Base-by-base conservation (phyloP, 2,888 invertebrate genomes). In the Drosophila recens region DNA sequence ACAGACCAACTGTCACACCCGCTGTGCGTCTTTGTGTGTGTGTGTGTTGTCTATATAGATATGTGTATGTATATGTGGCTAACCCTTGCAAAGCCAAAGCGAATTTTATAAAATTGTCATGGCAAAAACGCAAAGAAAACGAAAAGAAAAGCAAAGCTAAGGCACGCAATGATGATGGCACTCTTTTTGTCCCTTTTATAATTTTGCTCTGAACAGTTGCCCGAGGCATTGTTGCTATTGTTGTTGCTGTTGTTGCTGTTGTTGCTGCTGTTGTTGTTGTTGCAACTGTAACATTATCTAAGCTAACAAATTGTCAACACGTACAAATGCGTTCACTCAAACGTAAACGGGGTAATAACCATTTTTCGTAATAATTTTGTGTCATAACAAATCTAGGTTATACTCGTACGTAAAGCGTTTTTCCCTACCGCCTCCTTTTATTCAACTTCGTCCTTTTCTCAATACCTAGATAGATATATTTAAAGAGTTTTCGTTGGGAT, bases 291-390 rank as follows among this genome's bases (percentile, higher is more conserved):
- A 75, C 86, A 88, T 89, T 89, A 89, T 89, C 86, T 85, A 80
- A 90, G 83, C 80, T 82, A 90, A 89, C 88, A 91, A 91, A 91
- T 91, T 90, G 87, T 90, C 90, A 90, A 89, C 91, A 91, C 91
- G 91, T 91, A 90, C 90, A 83, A 90, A 90, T 90, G 86, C 90
- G 89, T 90, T 91, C 90, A 90, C 83, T 91, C 90, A 91, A 90
- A 91, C 85, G 85, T 90, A 91, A 91, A 90, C 90, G 90, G 89
- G 89, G 91, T 90, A 91, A 91, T 91, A 91, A 91, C 83, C 89
- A 90, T 90, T 90, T 90, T 89, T 84, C 80, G 82, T 86, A 80
- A 89, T 89, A 90, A 90, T 91, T 88, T 87, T 82, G 81, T 89
- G 90, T 90, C 90, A 89, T 81, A 89, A 87, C 87, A 90, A 90